Conservation (phyloP, 2,113 vertebrate species). For the Progne subis region DNA sequence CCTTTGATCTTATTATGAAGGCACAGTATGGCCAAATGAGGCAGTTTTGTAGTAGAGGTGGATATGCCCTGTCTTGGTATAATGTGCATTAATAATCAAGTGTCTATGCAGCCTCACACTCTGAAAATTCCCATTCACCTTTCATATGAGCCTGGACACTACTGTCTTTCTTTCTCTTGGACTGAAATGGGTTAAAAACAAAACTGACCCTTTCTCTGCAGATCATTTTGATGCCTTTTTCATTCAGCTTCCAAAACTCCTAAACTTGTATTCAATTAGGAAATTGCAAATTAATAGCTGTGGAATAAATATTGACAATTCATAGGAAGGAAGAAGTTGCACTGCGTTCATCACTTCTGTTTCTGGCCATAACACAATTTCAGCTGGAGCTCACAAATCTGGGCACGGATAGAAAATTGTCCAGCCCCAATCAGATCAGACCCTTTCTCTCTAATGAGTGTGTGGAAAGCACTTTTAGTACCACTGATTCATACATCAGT, state of each 20-base stretch:
- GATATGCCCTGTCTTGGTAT: neutral
- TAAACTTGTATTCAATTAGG: neutral
- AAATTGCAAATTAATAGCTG: neutral
- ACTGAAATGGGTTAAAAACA: neutral
- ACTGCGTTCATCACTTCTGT: fast-evolving
- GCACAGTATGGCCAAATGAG: neutral
- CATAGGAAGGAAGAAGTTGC: neutral
- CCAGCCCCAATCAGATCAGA: neutral
- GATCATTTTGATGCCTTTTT: neutral
- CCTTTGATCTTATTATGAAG: neutral
- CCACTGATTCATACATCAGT: neutral
- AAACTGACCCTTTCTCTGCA: neutral
- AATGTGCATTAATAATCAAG: neutral
- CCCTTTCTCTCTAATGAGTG: neutral
- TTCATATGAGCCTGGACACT: neutral
- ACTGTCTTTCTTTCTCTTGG: neutral
- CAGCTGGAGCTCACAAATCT: neutral
- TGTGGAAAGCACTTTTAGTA: neutral
- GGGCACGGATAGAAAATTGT: neutral
- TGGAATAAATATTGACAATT: neutral
- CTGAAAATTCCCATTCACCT: neutral
- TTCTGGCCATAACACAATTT: neutral
- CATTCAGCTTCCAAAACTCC: neutral
- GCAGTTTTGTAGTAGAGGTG: neutral
- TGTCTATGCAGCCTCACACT: neutral